Evolutionary conservation across 2,888 invertebrate species (phyloP), one percentile per base, ranked within the genome.

Genomic region (Diaphora mendica): DNA sequence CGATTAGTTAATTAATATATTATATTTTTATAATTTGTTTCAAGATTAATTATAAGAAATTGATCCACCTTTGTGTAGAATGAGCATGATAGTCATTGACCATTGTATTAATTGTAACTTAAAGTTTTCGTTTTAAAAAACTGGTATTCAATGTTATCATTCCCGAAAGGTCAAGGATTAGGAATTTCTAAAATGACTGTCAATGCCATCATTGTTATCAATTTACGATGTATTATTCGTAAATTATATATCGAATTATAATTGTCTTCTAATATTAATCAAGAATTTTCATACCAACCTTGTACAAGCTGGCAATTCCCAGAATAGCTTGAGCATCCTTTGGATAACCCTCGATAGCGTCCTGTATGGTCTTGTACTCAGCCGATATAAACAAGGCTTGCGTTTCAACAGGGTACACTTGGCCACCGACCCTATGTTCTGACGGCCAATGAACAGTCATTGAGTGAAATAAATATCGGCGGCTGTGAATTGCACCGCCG

Each of bases 381-480:
- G 91, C 90, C 2, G 94, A 91, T 64, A 94, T 80, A 72, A 91
- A 91, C 8, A 91, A 68, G 0, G 86, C 85, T 81, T 94, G 94
- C 30, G 83, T 91, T 78, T 95, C 94, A 67, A 94, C 59, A 0
- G 94, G 94, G 79, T 88, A 94, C 55, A 86, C 85, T 0, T 91
- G 71, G 1, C 86, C 87, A 0, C 86, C 91, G 5, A 94, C 83
- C 0, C 85, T 85, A 70, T 95, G 94, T 68, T 95, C 94, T 0
- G 94, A 93, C 0, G 93, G 94, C 87, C 91, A 89, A 71, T 90
- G 92, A 0, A 93, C 44, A 13, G 86, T 82, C 44, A 94, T 69
- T 0, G 92, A 93, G 75, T 94, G 89, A 81, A 94, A 94, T 2
- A 91, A 55, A 74, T 94, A 95, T 3, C 93, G 88, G 0, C 94